These are phyloP conservation scores for Lasioglossum oenotherae DNA, from an alignment of 2,888 invertebrate species.

Conservation along the genomic window DNA sequence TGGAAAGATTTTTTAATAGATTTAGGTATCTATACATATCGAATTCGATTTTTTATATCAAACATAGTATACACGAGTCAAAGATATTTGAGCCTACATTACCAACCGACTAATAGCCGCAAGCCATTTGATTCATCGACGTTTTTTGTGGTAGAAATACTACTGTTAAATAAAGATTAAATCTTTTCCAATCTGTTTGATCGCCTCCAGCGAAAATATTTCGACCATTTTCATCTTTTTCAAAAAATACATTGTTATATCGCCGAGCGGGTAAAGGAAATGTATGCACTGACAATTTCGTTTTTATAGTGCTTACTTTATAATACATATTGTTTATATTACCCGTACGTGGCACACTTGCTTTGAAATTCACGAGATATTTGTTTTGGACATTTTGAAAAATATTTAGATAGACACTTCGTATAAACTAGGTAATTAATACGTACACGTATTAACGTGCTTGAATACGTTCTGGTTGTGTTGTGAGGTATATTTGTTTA, in stretches of 20 bases:
- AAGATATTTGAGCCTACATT: background rate
- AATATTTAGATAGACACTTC: too few species aligned
- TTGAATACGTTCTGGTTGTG: too few species aligned
- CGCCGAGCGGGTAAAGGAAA: background rate
- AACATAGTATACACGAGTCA: background rate
- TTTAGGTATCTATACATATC: background rate
- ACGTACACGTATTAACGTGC: too few species aligned
- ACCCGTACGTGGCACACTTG: background rate
- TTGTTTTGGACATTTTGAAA: too few species aligned
- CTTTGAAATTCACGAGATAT: background rate
- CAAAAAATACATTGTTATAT: background rate
- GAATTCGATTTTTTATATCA: background rate
- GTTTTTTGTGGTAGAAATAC: background rate
- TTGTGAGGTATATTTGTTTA: too few species aligned
- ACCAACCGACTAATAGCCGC: background rate
- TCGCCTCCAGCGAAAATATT: background rate
- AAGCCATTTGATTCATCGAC: background rate
- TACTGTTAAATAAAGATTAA: background rate
- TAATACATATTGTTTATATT: background rate
- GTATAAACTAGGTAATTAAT: too few species aligned
- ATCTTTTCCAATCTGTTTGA: background rate
- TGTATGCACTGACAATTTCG: background rate
- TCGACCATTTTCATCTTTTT: background rate
- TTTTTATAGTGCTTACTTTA: background rate
- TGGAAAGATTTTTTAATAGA: background rate